These are phyloP conservation scores for Drosophila subquinaria DNA, from an alignment of 2,888 invertebrate species.

Conservation along the genomic window DNA sequence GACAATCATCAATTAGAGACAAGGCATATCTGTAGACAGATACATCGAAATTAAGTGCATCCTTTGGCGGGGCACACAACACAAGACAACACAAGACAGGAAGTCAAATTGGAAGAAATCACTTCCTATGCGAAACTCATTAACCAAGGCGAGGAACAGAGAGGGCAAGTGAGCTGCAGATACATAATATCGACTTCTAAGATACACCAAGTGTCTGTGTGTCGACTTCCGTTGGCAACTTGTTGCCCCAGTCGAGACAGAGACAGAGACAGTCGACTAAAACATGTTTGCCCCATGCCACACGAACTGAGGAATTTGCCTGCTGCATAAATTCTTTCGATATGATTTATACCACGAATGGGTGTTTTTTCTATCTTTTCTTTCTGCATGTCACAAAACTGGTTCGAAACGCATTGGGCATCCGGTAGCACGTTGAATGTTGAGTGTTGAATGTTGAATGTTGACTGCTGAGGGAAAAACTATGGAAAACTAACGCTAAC, in stretches of 20 bases:
- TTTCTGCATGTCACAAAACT: slow-evolving; percentile 60
- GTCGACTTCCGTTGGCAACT: slow-evolving; percentile 68
- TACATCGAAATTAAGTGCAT: slow-evolving; percentile 59
- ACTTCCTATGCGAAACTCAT: slow-evolving; percentile 67
- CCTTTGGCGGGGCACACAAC: slow-evolving; percentile 46
- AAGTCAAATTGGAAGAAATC: slow-evolving; percentile 69
- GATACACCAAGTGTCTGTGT: slow-evolving; percentile 17
- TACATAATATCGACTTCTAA: slow-evolving; percentile 34
- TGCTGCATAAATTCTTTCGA: slow-evolving; percentile 76
- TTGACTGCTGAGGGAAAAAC: slow-evolving; percentile 5
- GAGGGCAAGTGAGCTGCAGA: neutral
- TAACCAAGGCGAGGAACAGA: slow-evolving; percentile 28
- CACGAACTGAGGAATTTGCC: slow-evolving; percentile 67
- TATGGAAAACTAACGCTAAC: slow-evolving; percentile 34
- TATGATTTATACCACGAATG: slow-evolving; percentile 68
- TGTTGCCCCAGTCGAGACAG: slow-evolving; percentile 44
- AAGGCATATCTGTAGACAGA: slow-evolving; percentile 19
- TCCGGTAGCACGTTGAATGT: slow-evolving; percentile 56
- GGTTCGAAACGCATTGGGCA: slow-evolving; percentile 71
- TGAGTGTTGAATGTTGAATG: neutral
- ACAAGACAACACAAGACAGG: slow-evolving; percentile 43
- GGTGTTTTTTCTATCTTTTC: neutral
- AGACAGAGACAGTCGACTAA: slow-evolving; percentile 5
- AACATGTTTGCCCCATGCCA: slow-evolving; percentile 61
- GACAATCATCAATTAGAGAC: slow-evolving; percentile 36